Evolutionary conservation across 2,113 vertebrate species (phyloP).

Genomic region (Calidris pygmaea): DNA sequence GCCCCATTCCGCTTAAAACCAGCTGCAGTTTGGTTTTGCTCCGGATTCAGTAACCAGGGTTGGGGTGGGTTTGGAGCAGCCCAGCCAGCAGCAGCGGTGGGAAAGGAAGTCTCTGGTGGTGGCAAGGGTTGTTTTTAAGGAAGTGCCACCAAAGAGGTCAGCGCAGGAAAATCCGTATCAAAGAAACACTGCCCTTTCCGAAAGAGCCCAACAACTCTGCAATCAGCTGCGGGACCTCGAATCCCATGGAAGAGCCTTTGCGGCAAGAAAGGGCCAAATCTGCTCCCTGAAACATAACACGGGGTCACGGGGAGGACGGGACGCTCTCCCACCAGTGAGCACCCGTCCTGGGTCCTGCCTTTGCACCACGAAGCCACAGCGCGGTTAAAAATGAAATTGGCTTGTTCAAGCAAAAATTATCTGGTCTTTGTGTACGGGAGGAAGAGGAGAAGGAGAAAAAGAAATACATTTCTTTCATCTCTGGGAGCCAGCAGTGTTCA

Average conservation of each 20-base stretch:
- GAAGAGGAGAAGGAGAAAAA: background rate
- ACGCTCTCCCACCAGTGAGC: background rate
- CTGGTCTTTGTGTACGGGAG: background rate
- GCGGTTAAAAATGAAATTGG: background rate
- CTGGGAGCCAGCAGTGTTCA: background rate
- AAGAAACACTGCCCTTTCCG: background rate
- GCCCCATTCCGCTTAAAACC: background rate
- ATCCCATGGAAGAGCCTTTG: background rate
- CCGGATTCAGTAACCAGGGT: accelerated
- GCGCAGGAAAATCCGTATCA: background rate
- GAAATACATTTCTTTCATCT: background rate
- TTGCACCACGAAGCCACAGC: background rate
- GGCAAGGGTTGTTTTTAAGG: background rate
- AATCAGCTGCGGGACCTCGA: background rate
- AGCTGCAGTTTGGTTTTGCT: background rate
- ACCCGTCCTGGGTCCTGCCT: background rate
- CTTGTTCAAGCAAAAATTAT: slow-evolving; percentile 10
- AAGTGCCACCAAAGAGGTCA: background rate
- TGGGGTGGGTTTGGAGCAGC: background rate
- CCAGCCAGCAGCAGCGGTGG: background rate
- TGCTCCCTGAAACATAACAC: background rate
- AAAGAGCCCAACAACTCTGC: background rate
- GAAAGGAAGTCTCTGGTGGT: background rate
- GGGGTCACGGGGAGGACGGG: background rate
- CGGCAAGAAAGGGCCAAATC: background rate